Percentiles rank a stretch among this genome's conserved stretches.
phyloP scores from a whole-genome alignment of 2,888 invertebrate genomes.

The Lacanobia oleracea region DNA sequence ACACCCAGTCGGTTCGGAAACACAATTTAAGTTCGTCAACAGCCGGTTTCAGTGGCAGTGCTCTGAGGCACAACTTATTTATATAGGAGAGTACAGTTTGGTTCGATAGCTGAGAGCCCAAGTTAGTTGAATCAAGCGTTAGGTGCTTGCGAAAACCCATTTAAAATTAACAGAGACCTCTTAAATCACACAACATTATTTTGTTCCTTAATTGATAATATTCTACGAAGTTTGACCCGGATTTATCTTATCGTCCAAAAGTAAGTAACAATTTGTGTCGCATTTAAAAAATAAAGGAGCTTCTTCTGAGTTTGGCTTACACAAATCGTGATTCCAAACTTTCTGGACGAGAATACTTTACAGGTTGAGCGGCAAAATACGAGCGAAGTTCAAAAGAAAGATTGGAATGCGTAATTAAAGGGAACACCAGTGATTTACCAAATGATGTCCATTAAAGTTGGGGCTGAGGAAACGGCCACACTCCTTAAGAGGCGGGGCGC shows the following conservation, averaged over 20 bases:
- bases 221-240: conserved; percentile 8
- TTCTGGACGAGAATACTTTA: conserved; percentile 48
- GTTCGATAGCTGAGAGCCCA: conserved; percentile 61
- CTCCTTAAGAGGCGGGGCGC: conserved; percentile 27
- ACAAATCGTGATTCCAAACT: conserved; percentile 51
- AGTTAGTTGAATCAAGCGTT: conserved; percentile 69
- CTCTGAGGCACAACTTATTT: conserved; percentile 71
- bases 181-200: conserved; percentile 21
- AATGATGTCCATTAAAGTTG: conserved; percentile 79
- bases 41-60: conserved; percentile 71
- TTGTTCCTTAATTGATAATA: conserved; percentile 20
- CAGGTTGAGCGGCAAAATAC: conserved; percentile 59
- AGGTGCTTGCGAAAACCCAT: conserved; percentile 57
- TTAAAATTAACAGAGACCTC: conserved; percentile 60
- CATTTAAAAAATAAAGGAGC: conserved; percentile 28
- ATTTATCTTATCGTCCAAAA: neutral
- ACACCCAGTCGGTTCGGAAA: conserved; percentile 76
- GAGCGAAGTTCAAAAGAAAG: conserved; percentile 70
- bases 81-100: conserved; percentile 66
- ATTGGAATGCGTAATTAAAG: conserved; percentile 81
- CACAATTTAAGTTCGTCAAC: conserved; percentile 86
- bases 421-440: conserved; percentile 78
- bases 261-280: conserved; percentile 28
- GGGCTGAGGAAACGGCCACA: conserved; percentile 51
- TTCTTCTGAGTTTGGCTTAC: conserved; percentile 39